Evolutionary conservation across 2,797 vertebrate genomes (phyloP).

Genomic region (Phylloscopus collybita): DNA sequence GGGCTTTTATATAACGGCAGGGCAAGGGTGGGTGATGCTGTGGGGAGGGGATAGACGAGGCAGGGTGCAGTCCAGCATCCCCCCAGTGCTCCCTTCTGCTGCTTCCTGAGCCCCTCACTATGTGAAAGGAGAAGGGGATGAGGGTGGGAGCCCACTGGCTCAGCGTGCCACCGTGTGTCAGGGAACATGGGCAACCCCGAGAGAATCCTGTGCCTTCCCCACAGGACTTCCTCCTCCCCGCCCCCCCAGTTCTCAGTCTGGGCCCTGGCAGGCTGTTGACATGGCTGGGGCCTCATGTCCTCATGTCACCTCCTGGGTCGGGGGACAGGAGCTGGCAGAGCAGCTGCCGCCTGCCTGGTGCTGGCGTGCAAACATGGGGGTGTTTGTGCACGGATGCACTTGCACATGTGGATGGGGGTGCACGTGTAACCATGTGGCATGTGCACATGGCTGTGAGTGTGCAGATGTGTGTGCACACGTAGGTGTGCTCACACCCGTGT

Average conservation of each 20-base stretch:
- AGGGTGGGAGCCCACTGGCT: rapidly evolving
- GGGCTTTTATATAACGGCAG: neutral
- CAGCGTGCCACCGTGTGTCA: rapidly evolving
- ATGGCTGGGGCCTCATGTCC: neutral
- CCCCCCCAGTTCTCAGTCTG: neutral
- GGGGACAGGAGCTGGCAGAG: neutral
- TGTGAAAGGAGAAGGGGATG: neutral
- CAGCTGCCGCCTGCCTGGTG: rapidly evolving
- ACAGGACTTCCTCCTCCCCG: rapidly evolving
- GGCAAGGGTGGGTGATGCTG: neutral
- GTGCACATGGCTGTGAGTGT: rapidly evolving
- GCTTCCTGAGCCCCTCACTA: rapidly evolving
- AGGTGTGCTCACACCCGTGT: neutral
- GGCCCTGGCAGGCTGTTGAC: neutral
- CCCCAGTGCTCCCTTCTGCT: neutral
- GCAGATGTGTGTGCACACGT: rapidly evolving
- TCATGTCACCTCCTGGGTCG: neutral
- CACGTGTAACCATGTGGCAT: neutral
- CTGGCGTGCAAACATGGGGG: neutral
- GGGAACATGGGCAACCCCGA: rapidly evolving
- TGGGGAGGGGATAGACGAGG: neutral
- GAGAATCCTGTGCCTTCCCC: neutral
- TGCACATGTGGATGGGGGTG: neutral
- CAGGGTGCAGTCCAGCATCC: rapidly evolving
- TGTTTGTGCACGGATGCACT: neutral